Percentiles rank a stretch among this genome's conserved stretches.
These are phyloP conservation scores for Pampusana beccarii DNA, from an alignment of 2,113 vertebrate species.

Conservation along the genomic window DNA sequence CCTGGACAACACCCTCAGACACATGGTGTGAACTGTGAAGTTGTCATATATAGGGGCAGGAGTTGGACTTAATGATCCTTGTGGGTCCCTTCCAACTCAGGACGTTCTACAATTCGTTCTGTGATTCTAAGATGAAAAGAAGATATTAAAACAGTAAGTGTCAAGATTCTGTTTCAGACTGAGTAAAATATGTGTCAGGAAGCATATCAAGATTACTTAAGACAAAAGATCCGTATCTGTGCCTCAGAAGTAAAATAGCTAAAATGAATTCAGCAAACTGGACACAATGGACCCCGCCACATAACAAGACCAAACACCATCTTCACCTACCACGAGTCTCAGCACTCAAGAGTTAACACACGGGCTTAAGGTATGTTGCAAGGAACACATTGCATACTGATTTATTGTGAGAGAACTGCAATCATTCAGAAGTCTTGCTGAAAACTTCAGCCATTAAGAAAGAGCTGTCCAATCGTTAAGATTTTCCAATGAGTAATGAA, in stretches of 20 bases:
- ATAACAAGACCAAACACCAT: background rate
- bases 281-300: background rate
- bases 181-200: background rate
- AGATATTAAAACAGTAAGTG: background rate
- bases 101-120: too few species aligned
- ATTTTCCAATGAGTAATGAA: background rate
- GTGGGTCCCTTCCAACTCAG: too few species aligned
- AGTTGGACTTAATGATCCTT: too few species aligned
- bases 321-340: background rate
- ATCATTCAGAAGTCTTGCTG: background rate
- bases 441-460: background rate
- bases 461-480: too few species aligned
- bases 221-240: background rate
- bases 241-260: background rate
- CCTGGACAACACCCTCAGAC: too few species aligned
- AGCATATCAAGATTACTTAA: background rate
- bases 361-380: background rate
- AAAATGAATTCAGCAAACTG: background rate
- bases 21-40: too few species aligned
- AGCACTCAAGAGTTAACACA: background rate
- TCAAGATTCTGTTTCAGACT: background rate
- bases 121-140: background rate
- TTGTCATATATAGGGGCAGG: too few species aligned
- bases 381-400: background rate
- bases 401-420: background rate